Evolutionary conservation across 2,113 vertebrate species (phyloP).

Genomic region (Dicaeum eximium): DNA sequence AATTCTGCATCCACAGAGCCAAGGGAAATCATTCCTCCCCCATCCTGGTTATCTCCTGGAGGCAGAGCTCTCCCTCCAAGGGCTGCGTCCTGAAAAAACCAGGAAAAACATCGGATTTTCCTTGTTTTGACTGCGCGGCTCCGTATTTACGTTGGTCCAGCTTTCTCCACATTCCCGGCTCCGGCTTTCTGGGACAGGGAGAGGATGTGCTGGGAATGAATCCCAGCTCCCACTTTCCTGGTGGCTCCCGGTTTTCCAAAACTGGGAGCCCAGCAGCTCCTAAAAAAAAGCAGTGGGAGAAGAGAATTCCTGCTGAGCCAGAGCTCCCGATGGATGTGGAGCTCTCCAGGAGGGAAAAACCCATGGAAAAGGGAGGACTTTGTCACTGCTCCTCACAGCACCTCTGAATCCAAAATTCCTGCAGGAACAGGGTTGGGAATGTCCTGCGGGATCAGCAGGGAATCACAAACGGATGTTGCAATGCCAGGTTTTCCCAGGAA

Average conservation of each 20-base stretch:
- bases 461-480: neutral
- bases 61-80: neutral
- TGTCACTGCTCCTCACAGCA: fast-evolving
- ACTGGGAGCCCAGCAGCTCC: neutral
- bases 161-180: neutral
- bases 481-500: neutral
- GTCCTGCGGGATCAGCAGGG: neutral
- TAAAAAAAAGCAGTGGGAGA: fast-evolving
- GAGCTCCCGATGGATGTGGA: neutral
- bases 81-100: fast-evolving
- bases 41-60: neutral
- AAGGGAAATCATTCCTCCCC: neutral
- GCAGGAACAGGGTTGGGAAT: neutral
- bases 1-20: neutral
- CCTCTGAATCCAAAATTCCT: neutral
- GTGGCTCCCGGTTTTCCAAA: neutral
- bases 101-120: fast-evolving
- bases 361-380: neutral
- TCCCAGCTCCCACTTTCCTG: neutral
- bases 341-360: neutral
- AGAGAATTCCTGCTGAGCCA: fast-evolving
- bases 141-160: neutral
- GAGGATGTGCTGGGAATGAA: neutral
- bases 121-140: neutral
- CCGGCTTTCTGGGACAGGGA: neutral